These are phyloP conservation scores for Montipora foliosa DNA, from an alignment of 64 coral and sea anemone genomes.

Conservation along the genomic window DNA sequence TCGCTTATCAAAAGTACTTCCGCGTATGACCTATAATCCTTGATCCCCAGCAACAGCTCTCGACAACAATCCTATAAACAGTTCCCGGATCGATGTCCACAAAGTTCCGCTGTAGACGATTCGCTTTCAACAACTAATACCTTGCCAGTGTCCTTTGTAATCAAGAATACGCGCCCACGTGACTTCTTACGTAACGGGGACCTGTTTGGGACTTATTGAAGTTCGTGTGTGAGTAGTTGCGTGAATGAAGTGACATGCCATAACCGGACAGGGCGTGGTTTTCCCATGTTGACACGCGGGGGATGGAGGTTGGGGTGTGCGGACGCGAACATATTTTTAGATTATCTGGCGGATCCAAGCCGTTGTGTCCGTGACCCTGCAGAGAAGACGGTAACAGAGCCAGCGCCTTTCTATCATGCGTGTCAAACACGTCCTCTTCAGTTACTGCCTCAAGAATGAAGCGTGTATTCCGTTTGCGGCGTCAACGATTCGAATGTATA, in stretches of 20 bases:
- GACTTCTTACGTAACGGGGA: constrained; percentile 56
- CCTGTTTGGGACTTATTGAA: constrained; percentile 77
- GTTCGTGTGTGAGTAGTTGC: constrained; percentile 39
- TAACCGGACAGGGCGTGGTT: constrained; percentile 59
- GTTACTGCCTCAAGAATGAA: constrained; percentile 46
- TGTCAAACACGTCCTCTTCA: constrained; percentile 24
- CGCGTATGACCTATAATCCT: constrained; percentile 59
- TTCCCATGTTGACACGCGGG: constrained; percentile 69
- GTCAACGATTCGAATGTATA: constrained; percentile 63
- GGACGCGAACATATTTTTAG: constrained; percentile 29
- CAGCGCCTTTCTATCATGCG: background rate
- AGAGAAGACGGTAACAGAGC: background rate
- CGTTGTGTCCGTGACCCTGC: constrained; percentile 80
- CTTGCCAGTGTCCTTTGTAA: constrained; percentile 30
- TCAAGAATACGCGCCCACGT: constrained; percentile 36
- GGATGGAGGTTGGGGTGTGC: constrained; percentile 65
- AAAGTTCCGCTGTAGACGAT: background rate
- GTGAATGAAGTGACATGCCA: constrained; percentile 56
- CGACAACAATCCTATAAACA: constrained; percentile 72
- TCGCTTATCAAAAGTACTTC: constrained; percentile 36
- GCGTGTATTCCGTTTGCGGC: constrained; percentile 53
- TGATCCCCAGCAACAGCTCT: constrained; percentile 65
- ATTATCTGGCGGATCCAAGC: constrained; percentile 58
- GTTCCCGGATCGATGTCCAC: constrained; percentile 77
- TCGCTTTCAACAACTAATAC: constrained; percentile 15